A percentile compares a stretch with the other conserved stretches of the same genome.
These are phyloP conservation scores for Limnephilus rhombicus DNA, from an alignment of 2,888 invertebrate species.

Conservation along the genomic window DNA sequence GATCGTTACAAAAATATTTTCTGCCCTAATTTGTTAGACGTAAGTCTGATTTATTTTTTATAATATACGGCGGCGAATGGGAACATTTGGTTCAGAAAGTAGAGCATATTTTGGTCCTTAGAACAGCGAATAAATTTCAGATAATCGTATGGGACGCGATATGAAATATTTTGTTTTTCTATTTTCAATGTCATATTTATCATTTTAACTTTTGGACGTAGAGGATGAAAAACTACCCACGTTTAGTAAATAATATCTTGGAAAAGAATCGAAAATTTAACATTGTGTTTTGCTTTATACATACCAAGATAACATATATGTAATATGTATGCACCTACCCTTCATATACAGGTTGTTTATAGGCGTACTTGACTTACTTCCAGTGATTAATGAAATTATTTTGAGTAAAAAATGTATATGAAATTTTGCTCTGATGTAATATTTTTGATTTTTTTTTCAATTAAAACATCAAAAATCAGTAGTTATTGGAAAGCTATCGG, in stretches of 20 bases:
- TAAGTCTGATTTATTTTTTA: conserved; percentile 15
- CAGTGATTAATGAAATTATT: no score
- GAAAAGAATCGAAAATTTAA: background rate
- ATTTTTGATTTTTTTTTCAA: no score
- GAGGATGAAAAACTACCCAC: background rate
- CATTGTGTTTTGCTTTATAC: no score
- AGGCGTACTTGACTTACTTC: no score
- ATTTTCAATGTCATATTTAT: background rate
- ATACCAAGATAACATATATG: no score
- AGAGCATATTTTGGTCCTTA: conserved; percentile 5
- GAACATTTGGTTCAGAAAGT: conserved; percentile 22
- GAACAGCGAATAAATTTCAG: background rate
- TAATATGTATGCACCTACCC: no score
- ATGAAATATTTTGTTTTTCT: background rate
- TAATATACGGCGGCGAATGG: background rate
- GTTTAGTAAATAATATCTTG: background rate
- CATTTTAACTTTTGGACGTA: background rate
- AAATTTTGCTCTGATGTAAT: no score
- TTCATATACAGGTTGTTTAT: no score
- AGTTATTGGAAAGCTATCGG: no score
- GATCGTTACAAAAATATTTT: conserved; percentile 61
- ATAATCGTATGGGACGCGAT: background rate
- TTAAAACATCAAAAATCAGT: no score
- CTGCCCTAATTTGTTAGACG: conserved; percentile 60
- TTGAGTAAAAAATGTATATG: no score